These are phyloP conservation scores for Piprites chloris DNA, from an alignment of 2,113 vertebrate species.

Conservation along the genomic window DNA sequence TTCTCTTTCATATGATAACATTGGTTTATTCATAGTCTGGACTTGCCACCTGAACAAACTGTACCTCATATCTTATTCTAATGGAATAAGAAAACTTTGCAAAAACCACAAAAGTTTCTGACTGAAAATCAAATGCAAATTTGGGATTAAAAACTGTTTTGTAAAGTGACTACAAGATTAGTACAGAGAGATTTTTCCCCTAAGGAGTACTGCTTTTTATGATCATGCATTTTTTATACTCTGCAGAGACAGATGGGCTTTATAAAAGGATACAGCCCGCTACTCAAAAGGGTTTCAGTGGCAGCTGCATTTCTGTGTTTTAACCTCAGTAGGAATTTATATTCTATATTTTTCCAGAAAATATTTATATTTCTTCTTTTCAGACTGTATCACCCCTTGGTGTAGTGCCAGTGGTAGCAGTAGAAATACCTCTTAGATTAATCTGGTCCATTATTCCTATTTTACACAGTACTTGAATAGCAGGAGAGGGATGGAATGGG, in stretches of 20 bases:
- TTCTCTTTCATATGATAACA: constrained; percentile 83
- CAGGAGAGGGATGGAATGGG: not conserved
- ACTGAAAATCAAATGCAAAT: constrained; percentile 59
- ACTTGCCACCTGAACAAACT: constrained; percentile 74
- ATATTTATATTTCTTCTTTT: not conserved
- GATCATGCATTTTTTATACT: constrained; percentile 21
- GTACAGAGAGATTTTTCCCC: constrained; percentile 8
- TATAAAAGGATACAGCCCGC: constrained; percentile 10
- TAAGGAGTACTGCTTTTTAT: constrained; percentile 8
- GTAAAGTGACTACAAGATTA: constrained; percentile 19
- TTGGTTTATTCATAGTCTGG: constrained; percentile 74
- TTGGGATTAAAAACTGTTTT: constrained; percentile 44
- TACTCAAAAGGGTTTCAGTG: not conserved
- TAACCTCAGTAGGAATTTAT: not conserved
- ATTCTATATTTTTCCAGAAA: not conserved
- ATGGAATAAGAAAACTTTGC: constrained; percentile 65
- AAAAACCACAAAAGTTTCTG: constrained; percentile 59
- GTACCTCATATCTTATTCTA: constrained; percentile 68
- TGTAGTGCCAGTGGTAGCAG: not conserved
- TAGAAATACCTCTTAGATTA: not conserved
- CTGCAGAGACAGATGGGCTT: constrained; percentile 56
- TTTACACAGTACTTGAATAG: not conserved
- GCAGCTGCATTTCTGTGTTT: not conserved
- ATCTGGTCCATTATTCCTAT: not conserved
- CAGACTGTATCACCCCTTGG: not conserved